Evolutionary conservation across 2,888 invertebrate species (phyloP).

Genomic region (Smittia aterrima): DNA sequence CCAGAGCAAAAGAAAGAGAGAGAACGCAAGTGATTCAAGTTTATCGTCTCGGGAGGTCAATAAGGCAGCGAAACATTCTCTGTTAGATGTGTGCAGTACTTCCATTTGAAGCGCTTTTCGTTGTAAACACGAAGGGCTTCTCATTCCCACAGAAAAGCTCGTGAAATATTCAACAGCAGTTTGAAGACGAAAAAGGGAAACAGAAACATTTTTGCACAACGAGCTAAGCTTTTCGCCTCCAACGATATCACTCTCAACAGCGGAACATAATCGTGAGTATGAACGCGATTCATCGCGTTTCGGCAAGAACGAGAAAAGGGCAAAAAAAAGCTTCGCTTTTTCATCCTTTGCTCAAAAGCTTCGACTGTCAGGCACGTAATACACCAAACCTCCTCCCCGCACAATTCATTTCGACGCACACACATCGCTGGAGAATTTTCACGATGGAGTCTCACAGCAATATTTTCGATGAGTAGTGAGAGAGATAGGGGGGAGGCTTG

Average conservation of each 20-base stretch:
- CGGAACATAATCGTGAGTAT: background rate
- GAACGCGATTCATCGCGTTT: background rate
- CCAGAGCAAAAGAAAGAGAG: background rate
- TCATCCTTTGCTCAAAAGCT: background rate
- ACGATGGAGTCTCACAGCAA: background rate
- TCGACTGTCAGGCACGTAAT: slow-evolving; percentile 10
- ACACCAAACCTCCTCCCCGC: background rate
- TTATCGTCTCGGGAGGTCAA: too few relatives aligned
- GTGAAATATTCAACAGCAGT: background rate
- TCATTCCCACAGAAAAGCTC: background rate
- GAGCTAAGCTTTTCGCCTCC: background rate
- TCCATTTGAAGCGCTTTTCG: background rate
- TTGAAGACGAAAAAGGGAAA: background rate
- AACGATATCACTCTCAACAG: background rate
- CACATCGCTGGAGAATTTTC: background rate
- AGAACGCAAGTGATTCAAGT: too few relatives aligned
- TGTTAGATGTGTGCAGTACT: background rate
- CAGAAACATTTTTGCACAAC: background rate
- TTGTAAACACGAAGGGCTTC: too few relatives aligned
- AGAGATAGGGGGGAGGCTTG: background rate
- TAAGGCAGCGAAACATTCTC: too few relatives aligned
- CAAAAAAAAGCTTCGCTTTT: background rate
- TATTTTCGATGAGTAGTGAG: background rate
- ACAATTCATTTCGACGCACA: background rate
- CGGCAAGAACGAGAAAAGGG: background rate